A percentile compares a stretch with the other conserved stretches of the same genome.
These are phyloP conservation scores for Tigriopus japonicus DNA, from an alignment of 1,140 invertebrate species.

Conservation along the genomic window DNA sequence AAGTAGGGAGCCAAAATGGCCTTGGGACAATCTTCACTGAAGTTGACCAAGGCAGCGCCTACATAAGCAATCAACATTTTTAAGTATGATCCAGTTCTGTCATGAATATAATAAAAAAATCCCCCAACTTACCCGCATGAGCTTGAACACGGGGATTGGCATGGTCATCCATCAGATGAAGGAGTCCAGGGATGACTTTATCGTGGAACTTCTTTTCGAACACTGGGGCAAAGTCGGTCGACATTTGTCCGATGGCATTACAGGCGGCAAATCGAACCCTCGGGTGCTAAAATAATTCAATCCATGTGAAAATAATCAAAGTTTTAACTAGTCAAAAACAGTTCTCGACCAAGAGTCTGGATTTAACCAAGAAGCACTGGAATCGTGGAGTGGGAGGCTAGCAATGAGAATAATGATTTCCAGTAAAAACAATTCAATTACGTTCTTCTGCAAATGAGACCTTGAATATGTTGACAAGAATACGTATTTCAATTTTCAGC, in stretches of 20 bases:
- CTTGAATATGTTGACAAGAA: too few relatives aligned
- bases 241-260: conserved; percentile 98
- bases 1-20: conserved; percentile 75
- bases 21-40: conserved; percentile 96
- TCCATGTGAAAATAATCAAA: conserved; percentile 16
- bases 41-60: conserved; percentile 85
- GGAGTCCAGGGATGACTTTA: conserved; percentile 71
- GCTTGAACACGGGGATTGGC: conserved; percentile 77
- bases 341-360: too few relatives aligned
- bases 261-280: conserved; percentile 89
- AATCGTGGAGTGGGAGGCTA: too few relatives aligned
- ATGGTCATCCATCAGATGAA: conserved; percentile 77
- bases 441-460: too few relatives aligned
- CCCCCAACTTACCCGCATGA: conserved; percentile 28
- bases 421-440: too few relatives aligned
- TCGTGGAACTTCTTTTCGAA: conserved; percentile 97
- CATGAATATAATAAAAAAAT: too few relatives aligned
- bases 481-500: too few relatives aligned
- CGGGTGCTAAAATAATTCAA: conserved; percentile 59
- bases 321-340: too few relatives aligned
- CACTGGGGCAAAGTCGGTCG: conserved; percentile 86
- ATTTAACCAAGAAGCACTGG: too few relatives aligned
- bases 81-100: too few relatives aligned
- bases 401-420: too few relatives aligned
- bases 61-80: conserved; percentile 31